Evolutionary conservation across 2,888 invertebrate genomes (phyloP).

Genomic region (Drosophila testacea): DNA sequence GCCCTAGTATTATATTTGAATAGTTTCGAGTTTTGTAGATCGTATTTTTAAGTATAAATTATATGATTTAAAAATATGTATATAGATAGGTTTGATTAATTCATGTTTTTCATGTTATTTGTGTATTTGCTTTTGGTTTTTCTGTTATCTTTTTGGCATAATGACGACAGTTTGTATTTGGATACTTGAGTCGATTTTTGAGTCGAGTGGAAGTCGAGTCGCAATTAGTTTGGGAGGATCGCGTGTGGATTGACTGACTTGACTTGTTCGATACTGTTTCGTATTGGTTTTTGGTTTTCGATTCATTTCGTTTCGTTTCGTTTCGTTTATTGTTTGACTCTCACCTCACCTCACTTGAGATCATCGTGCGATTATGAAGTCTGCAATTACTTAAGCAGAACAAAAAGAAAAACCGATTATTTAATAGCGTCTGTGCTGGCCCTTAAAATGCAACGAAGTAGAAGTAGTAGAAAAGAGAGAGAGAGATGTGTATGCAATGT

Average conservation of each 20-base stretch:
- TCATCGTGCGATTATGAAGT: slow-evolving; percentile 83
- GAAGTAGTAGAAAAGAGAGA: slow-evolving; percentile 55
- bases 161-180: slow-evolving; percentile 35
- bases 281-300: slow-evolving; percentile 8
- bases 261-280: slow-evolving; percentile 49
- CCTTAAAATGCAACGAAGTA: slow-evolving; percentile 76
- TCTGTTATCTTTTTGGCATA: slow-evolving; percentile 36
- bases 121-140: slow-evolving; percentile 36
- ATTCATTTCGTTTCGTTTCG: slow-evolving; percentile 6
- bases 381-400: slow-evolving; percentile 86
- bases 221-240: slow-evolving; percentile 43
- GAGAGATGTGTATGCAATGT: slow-evolving; percentile 69
- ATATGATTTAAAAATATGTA: slow-evolving; percentile 27
- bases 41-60: slow-evolving; percentile 9
- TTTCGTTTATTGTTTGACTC: slow-evolving; percentile 73
- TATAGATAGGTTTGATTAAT: slow-evolving; percentile 12
- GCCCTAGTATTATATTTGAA: slow-evolving; percentile 9
- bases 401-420: slow-evolving; percentile 85
- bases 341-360: slow-evolving; percentile 83
- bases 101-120: slow-evolving; percentile 17
- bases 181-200: slow-evolving; percentile 44
- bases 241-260: slow-evolving; percentile 59
- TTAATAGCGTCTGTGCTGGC: slow-evolving; percentile 83
- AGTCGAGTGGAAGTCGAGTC: slow-evolving; percentile 41
- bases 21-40: slow-evolving; percentile 2